phyloP scores from a whole-genome alignment of 2,797 vertebrate genomes.

The Bradypodion pumilum region DNA sequence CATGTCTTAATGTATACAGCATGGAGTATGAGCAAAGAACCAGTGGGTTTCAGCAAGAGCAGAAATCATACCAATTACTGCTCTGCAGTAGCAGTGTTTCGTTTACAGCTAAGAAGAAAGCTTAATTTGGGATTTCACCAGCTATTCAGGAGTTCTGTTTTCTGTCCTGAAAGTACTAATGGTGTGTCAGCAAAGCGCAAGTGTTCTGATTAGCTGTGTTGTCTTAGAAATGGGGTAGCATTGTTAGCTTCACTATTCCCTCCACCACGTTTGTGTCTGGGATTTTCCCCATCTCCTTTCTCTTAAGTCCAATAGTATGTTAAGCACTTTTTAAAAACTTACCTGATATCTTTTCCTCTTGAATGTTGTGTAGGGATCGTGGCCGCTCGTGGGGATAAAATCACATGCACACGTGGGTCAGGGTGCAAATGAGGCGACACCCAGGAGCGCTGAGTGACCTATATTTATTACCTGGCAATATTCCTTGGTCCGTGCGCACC shows the following conservation, averaged over 20 bases:
- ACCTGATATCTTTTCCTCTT: not conserved
- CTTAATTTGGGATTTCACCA: not conserved
- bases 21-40: not conserved
- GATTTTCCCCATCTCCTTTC: not conserved
- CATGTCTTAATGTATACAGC: not conserved
- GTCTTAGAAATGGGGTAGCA: not conserved
- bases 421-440: too few species aligned
- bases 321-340: conserved; percentile 59
- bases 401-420: too few species aligned
- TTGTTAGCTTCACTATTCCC: not conserved
- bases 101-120: not conserved
- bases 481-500: too few species aligned
- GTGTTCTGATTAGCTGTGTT: not conserved
- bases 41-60: not conserved
- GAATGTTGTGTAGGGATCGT: too few species aligned
- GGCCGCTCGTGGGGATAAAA: too few species aligned
- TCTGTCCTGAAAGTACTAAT: not conserved
- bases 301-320: not conserved
- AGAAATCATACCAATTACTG: not conserved
- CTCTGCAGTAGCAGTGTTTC: not conserved
- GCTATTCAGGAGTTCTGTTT: not conserved
- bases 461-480: too few species aligned
- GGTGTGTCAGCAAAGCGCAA: not conserved
- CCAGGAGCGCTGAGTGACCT: too few species aligned
- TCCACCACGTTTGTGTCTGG: not conserved